Base-by-base conservation (phyloP, 2,797 vertebrate species). In the Coregonus ussuriensis region DNA sequence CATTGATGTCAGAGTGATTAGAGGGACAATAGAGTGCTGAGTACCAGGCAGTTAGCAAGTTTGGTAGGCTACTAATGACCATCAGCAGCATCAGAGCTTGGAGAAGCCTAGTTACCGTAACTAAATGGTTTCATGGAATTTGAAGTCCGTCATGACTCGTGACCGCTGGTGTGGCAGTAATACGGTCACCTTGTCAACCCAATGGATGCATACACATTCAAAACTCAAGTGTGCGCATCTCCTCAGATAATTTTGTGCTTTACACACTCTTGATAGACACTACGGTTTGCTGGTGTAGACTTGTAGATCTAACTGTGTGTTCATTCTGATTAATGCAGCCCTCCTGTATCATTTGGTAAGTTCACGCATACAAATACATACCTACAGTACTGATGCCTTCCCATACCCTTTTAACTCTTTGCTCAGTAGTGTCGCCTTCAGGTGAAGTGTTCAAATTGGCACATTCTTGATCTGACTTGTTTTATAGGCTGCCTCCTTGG, bases 301-400 rank as follows among this genome's bases (percentile, higher is more conserved):
- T 72, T 91, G 52, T 53, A 21, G 70, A 65, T 92, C 93, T 95
- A 94, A 95, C 86, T 89, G 83, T 93, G 85, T 94, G 92, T 94
- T 88, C 52, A 90, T 91, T 94, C 92, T 93, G 90, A 90, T 95
- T 94, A 93, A 93, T 87, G 93, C 94, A 94, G 93, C 93, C 93
- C 81, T 94, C 93, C 93, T 94, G 94, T 95, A 94, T 95, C 91
- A 94, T 95, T 94, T 94, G 94, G 93, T 94, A 95, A 95, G 93
- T 95, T 88, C 89, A 82, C 68, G 89, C 88, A 91, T 91, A 88
- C 86, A 88, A 90, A 86, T 69, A 35, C n/a, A 59, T 63, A 54
- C 31, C 21, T 65, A 29, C 29, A 11, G 25, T 74, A 7, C 65
- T 25, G 16, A 7, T 72, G 5, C 14, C 18, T 3, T 47, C 25